Conservation (phyloP, 2,113 vertebrate species). For the Cavia aperea region DNA sequence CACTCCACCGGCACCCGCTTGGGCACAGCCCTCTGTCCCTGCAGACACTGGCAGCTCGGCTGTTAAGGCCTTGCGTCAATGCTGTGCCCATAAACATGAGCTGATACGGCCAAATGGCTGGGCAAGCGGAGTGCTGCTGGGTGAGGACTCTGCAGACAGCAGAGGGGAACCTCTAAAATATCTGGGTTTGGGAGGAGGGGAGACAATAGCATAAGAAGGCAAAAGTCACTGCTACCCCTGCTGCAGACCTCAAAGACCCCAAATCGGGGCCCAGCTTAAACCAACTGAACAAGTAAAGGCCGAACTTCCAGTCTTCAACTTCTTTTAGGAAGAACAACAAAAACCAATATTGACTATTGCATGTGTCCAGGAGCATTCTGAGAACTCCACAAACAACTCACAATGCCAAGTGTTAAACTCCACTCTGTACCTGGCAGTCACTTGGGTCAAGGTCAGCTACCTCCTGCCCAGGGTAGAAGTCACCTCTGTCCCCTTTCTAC, state of each 20-base stretch:
- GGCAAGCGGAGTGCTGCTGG: background rate
- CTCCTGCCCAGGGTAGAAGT: background rate
- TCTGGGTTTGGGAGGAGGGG: rapidly evolving
- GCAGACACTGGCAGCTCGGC: background rate
- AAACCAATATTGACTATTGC: constrained; percentile 4
- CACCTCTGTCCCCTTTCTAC: constrained; percentile 52
- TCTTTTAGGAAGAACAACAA: background rate
- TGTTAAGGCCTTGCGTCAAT: background rate
- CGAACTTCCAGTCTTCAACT: background rate
- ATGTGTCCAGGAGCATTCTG: background rate
- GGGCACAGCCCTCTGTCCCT: rapidly evolving
- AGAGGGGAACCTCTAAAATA: background rate
- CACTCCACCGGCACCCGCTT: background rate
- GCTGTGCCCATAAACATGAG: background rate
- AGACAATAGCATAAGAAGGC: background rate
- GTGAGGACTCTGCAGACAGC: background rate
- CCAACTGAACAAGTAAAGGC: background rate
- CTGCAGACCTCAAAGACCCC: background rate
- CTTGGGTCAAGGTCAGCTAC: background rate
- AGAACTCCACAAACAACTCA: background rate
- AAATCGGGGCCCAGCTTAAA: background rate
- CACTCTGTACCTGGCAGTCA: background rate
- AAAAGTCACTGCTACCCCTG: background rate
- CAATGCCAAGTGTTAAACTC: background rate
- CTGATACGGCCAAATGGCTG: background rate